Percentiles rank a stretch among this genome's conserved stretches.
phyloP scores from a whole-genome alignment of 1,140 invertebrate genomes.

The Zaprionus taronus region DNA sequence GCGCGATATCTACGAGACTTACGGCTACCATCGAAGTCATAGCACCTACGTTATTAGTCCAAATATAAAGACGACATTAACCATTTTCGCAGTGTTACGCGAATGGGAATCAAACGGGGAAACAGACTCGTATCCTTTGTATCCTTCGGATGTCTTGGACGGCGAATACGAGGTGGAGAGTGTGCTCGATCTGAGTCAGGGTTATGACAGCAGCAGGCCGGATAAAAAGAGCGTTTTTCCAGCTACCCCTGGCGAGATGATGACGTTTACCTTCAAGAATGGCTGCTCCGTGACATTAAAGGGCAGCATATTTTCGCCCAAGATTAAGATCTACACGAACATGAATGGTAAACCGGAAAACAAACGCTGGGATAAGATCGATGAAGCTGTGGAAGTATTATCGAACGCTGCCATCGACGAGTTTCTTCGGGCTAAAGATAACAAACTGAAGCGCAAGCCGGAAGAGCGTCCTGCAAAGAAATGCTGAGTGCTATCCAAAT shows the following conservation, averaged over 20 bases:
- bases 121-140: slow-evolving; percentile 88
- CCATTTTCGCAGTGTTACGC: slow-evolving; percentile 88
- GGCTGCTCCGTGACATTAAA: slow-evolving; percentile 94
- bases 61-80: slow-evolving; percentile 90
- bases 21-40: slow-evolving; percentile 93
- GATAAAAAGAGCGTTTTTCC: slow-evolving; percentile 92
- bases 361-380: slow-evolving; percentile 89
- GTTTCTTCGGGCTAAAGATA: slow-evolving; percentile 91
- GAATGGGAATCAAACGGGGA: too few relatives aligned
- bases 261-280: slow-evolving; percentile 96
- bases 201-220: slow-evolving; percentile 91
- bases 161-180: slow-evolving; percentile 90
- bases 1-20: slow-evolving; percentile 91
- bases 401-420: slow-evolving; percentile 91
- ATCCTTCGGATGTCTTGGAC: slow-evolving; percentile 89
- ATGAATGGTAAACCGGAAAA: slow-evolving; percentile 89
- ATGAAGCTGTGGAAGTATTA: slow-evolving; percentile 88
- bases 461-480: neutral
- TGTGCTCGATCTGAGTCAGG: slow-evolving; percentile 95
- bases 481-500: neutral
- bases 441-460: slow-evolving; percentile 71
- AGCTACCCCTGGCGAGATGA: slow-evolving; percentile 94
- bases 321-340: slow-evolving; percentile 99
- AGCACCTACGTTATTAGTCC: slow-evolving; percentile 96
- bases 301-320: slow-evolving; percentile 99